Conservation (phyloP, 2,113 vertebrate species). For the Triplophysa siluroides region DNA sequence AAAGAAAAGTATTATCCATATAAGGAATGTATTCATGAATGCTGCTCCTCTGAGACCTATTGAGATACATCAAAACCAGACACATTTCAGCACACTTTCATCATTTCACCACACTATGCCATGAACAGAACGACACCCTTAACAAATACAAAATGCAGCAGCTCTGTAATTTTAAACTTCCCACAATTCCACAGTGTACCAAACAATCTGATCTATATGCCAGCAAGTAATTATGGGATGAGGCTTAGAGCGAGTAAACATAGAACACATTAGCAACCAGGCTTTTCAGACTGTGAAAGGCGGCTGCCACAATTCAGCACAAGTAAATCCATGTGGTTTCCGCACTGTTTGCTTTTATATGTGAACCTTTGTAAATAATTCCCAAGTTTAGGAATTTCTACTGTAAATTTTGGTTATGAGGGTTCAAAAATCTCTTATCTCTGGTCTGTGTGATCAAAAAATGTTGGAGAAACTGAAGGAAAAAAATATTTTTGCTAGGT, state of each 20-base stretch:
- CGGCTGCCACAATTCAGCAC: constrained; percentile 3
- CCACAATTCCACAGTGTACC: constrained; percentile 28
- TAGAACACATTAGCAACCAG: constrained; percentile 38
- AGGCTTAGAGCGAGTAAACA: constrained; percentile 41
- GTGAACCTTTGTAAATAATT: neutral
- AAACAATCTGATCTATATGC: constrained; percentile 41
- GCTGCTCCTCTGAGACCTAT: too few relatives aligned
- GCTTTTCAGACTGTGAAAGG: constrained; percentile 29
- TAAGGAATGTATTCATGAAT: too few relatives aligned
- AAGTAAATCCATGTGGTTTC: neutral
- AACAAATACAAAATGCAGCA: constrained; percentile 2
- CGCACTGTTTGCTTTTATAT: neutral
- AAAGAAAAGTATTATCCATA: neutral
- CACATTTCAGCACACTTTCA: neutral
- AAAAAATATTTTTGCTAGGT: neutral
- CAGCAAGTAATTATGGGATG: constrained; percentile 53
- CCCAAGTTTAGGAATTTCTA: neutral
- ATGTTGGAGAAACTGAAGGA: too few relatives aligned
- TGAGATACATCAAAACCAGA: neutral
- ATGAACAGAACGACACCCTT: constrained; percentile 5
- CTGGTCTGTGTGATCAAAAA: too few relatives aligned
- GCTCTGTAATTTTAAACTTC: constrained; percentile 40
- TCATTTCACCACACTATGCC: neutral
- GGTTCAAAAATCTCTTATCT: too few relatives aligned
- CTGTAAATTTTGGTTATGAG: too few relatives aligned